Base-by-base conservation (phyloP, 2,888 invertebrate species). In the Sicus ferrugineus region DNA sequence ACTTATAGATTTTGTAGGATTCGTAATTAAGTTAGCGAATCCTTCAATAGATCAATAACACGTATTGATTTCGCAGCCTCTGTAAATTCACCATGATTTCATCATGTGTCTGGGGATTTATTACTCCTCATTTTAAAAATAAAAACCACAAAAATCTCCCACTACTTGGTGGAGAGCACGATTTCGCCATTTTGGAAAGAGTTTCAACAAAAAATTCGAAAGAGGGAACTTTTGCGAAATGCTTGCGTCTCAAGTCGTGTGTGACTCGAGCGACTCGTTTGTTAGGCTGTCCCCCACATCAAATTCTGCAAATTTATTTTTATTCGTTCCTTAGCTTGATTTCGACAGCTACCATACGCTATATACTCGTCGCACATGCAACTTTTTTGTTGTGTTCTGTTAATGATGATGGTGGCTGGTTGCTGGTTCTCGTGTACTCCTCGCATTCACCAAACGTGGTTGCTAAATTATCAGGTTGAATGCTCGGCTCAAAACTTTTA, bases 401-500 rank as follows among this genome's bases (percentile, higher is more conserved):
- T 58, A 19, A 7, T 38, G 26, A n/a, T 58, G 58, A 16, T 56
- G 54, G 30, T 30, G n/a, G 42, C 42, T 2, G 42, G 3, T n/a
- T 42, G 42, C 42, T 42, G 42, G 16, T 62, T 7, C 46, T 61
- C 3, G 38, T 38, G 38, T 11, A 16, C 68, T 26, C 52, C 42
- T 14, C n/a, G 46, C 30, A 16, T 26, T 16, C 34, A 16, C 31
- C 28, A 64, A 58, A 42, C 54, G 56, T 42, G 66, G 38, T 26
- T 66, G 19, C 42, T 23, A 38, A 56, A 54, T 56, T 73, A 74
- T 78, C 77, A 77, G 80, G 81, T 81, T 81, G 81, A 81, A 81
- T 75, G 81, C 76, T 80, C 81, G 78, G 79, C 81, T 81, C 79
- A 74, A 73, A 65, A 76, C 76, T 76, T 78, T 80, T 70, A 74